These are phyloP conservation scores for Egretta garzetta DNA, from an alignment of 2,113 vertebrate species.

Conservation along the genomic window DNA sequence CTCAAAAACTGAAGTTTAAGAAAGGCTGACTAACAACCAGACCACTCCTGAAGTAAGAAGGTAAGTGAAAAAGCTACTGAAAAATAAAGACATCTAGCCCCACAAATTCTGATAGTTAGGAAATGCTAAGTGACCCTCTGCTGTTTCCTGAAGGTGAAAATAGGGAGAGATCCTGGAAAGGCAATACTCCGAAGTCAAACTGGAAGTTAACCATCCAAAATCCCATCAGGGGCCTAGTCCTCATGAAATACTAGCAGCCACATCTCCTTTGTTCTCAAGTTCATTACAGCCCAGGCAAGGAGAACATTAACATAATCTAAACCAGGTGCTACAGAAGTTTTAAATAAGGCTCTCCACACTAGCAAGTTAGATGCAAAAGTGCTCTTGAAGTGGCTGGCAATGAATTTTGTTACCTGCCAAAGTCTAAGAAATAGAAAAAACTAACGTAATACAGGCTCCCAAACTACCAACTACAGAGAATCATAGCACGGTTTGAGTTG, in stretches of 20 bases:
- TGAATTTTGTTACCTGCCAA: neutral
- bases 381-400: neutral
- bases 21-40: neutral
- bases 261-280: neutral
- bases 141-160: neutral
- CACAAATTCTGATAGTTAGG: neutral
- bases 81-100: neutral
- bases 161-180: neutral
- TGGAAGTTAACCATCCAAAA: neutral
- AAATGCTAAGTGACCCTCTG: neutral
- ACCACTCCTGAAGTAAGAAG: neutral
- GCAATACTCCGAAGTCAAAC: neutral
- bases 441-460: neutral
- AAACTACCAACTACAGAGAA: neutral
- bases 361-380: neutral
- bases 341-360: neutral
- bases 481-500: too few species aligned
- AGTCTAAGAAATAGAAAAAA: neutral
- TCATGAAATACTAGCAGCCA: neutral
- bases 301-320: neutral
- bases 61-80: neutral
- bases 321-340: neutral
- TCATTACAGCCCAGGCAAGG: neutral
- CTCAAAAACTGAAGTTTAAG: neutral
- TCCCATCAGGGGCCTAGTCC: neutral